A percentile compares a stretch with the other conserved stretches of the same genome.
Evolutionary conservation across 1,140 invertebrate genomes (phyloP).

Genomic region (Belonocnema kinseyi): DNA sequence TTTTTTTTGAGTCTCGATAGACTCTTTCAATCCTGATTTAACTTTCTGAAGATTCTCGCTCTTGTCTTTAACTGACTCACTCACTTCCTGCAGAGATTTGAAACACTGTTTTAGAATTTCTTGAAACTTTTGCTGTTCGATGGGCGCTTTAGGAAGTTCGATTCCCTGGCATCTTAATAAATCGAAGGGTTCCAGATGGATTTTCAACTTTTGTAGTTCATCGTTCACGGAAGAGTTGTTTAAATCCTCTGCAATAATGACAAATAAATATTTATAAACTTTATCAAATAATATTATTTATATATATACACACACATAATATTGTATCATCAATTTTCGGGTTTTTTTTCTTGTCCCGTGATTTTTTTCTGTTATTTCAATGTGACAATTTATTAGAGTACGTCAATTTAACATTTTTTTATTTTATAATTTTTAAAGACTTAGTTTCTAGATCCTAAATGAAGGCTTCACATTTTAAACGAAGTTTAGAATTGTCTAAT

Average conservation of each 20-base stretch:
- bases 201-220: conserved; percentile 41
- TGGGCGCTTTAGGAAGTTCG: conserved; percentile 47
- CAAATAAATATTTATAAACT: background rate
- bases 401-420: no score
- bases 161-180: conserved; percentile 50
- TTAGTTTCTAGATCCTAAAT: no score
- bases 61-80: conserved; percentile 42
- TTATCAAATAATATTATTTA: background rate
- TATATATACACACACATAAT: background rate
- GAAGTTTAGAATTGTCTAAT: no score
- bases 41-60: conserved; percentile 37
- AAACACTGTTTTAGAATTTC: conserved; percentile 42
- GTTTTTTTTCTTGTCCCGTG: no score
- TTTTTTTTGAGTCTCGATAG: conserved; percentile 36
- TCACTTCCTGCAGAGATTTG: conserved; percentile 43
- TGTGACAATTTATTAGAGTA: no score
- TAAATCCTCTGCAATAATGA: conserved; percentile 38
- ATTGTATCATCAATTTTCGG: no score
- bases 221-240: conserved; percentile 34
- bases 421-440: no score
- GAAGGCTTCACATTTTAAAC: no score
- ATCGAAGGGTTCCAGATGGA: conserved; percentile 48
- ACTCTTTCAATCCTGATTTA: conserved; percentile 44
- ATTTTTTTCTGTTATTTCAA: no score
- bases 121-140: conserved; percentile 40